Base-by-base conservation (phyloP, 2,113 vertebrate species). In the Paedocypris sp. region DNA sequence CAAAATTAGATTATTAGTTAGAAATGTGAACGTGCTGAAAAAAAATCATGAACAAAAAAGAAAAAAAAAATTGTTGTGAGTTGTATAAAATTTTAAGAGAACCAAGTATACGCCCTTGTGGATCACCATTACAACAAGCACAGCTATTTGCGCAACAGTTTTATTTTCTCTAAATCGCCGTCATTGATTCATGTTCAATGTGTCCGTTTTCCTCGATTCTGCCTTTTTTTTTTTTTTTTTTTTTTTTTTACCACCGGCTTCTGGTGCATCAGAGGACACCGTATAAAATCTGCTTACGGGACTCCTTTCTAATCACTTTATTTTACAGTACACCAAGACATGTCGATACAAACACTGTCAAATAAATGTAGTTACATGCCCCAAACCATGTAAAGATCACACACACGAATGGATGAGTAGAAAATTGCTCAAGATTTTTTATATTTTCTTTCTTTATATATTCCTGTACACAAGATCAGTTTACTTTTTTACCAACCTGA, bases 331-430 rank as follows among this genome's bases (percentile, higher is more conserved):
- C 71, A 68, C 76, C 60, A 66, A 73, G 54, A 80, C 73, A 77
- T 76, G 79, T 73, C 80, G 77, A 81, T 83, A 82, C 75, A 73
- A 70, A 79, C 79, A 73, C 61, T 79, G 80, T 82, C 78, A 80
- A 64, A 72, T 74, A 80, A 81, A 82, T 80, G 70, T 69, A 46
- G 70, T 80, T 80, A 80, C 66, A 75, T 58, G 33, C 41, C 50
- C 73, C 67, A 45, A 64, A 68, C 53, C 57, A 13, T 18, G 23
- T 11, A 45, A 13, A 23, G 26, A 58, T 11, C 23, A 43, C 33
- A 45, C 28, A 22, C 6, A 9, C 35, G 11, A 35, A n/a, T 35
- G 15, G 25, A 25, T 12, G 10, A 47, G 7, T 11, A 15, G n/a
- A n/a, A n/a, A n/a, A n/a, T n/a, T n/a, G n/a, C n/a, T n/a, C n/a